Evolutionary conservation across 2,797 vertebrate genomes (phyloP).

Genomic region (Chiloscyllium punctatum): DNA sequence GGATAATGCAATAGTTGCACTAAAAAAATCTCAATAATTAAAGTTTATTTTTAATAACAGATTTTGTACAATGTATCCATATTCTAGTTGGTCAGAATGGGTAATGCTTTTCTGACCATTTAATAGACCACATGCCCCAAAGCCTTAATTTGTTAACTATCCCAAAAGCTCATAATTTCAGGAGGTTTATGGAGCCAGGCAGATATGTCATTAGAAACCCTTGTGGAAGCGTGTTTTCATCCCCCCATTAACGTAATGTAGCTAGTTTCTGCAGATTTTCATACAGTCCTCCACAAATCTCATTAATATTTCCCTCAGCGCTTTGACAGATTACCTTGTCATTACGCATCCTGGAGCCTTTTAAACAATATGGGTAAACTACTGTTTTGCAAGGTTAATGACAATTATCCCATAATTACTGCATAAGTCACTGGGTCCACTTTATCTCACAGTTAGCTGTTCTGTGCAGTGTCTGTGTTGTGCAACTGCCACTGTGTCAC

Average conservation of each 20-base stretch:
- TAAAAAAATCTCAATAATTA: background rate
- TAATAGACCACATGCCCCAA: background rate
- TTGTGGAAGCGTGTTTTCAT: slow-evolving; percentile 99
- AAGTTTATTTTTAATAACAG: background rate
- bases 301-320: slow-evolving; percentile 96
- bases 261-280: slow-evolving; percentile 91
- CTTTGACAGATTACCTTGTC: slow-evolving; percentile 99
- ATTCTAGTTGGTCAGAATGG: background rate
- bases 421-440: slow-evolving; percentile 84
- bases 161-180: slow-evolving; percentile 87
- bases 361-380: slow-evolving; percentile 98
- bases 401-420: slow-evolving; percentile 99
- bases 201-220: slow-evolving; percentile 98
- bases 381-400: slow-evolving; percentile 99
- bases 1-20: background rate
- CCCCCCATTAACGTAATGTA: slow-evolving; percentile 99
- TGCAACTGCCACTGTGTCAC: slow-evolving; percentile 76
- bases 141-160: slow-evolving; percentile 54
- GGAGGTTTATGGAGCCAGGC: slow-evolving; percentile 84
- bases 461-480: slow-evolving; percentile 58
- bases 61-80: background rate
- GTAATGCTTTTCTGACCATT: background rate
- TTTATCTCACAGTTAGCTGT: slow-evolving; percentile 79
- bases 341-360: slow-evolving; percentile 97
- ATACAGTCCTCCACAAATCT: slow-evolving; percentile 92